These are phyloP conservation scores for Thecophora atra DNA, from an alignment of 2,888 invertebrate species.

Conservation along the genomic window DNA sequence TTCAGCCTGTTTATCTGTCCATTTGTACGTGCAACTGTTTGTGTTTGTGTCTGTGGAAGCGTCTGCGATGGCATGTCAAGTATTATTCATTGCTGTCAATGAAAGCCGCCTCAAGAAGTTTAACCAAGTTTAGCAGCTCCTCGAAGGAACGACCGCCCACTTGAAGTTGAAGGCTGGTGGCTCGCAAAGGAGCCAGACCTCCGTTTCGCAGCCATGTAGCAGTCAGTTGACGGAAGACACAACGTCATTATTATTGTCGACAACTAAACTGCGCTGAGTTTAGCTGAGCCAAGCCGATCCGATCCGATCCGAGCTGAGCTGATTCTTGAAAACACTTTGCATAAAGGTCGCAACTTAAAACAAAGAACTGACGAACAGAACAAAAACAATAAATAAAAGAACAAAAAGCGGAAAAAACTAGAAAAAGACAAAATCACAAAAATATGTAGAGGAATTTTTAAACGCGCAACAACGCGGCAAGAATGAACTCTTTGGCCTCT, in stretches of 20 bases:
- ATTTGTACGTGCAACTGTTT: background rate
- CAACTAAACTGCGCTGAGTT: constrained; percentile 6
- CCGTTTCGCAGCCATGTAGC: background rate
- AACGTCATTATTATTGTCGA: constrained; percentile 34
- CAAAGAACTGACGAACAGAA: background rate
- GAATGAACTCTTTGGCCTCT: constrained; percentile 49
- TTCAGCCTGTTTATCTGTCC: background rate
- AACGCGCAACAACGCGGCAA: constrained; percentile 44
- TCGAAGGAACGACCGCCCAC: constrained; percentile 15
- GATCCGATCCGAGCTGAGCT: too few relatives aligned
- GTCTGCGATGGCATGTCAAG: constrained; percentile 4
- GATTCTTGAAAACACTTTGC: constrained; percentile 35
- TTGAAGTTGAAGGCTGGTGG: constrained; percentile 14
- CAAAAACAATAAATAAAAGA: background rate
- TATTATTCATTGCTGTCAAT: constrained; percentile 29
- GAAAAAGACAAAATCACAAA: background rate
- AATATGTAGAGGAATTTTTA: constrained; percentile 1
- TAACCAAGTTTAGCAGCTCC: constrained; percentile 1
- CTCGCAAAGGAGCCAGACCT: background rate
- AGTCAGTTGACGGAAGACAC: background rate
- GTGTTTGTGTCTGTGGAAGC: background rate
- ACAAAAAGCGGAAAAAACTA: background rate
- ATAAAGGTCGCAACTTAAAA: constrained; percentile 9
- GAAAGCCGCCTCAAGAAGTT: constrained; percentile 8
- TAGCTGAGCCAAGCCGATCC: too few relatives aligned